These are phyloP conservation scores for Cranoglanis bouderius DNA, from an alignment of 2,113 vertebrate genomes.

Conservation along the genomic window DNA sequence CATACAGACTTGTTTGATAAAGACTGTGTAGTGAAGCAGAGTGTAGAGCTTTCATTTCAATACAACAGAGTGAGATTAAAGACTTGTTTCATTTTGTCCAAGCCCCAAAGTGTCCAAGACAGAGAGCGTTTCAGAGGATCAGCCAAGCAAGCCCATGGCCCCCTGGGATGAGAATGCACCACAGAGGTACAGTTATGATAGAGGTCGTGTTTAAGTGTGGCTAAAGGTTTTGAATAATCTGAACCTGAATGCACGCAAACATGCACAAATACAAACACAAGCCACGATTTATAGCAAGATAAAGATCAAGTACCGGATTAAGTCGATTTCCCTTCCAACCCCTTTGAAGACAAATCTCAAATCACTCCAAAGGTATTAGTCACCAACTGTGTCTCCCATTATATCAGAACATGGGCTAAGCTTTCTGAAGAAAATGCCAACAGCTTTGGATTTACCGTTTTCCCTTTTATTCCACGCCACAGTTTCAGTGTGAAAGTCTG, in stretches of 20 bases:
- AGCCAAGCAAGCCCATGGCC: constrained; percentile 74
- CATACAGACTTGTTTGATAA: not conserved
- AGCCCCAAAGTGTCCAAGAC: constrained; percentile 80
- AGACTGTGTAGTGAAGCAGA: not conserved
- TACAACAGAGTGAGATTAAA: not conserved
- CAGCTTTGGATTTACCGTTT: constrained; percentile 19
- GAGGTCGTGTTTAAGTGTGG: not conserved
- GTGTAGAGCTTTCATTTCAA: not conserved
- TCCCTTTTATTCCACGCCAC: constrained; percentile 1
- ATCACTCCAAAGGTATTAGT: constrained; percentile 9
- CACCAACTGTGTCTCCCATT: not conserved
- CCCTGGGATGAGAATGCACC: constrained; percentile 84
- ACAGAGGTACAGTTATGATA: constrained; percentile 70
- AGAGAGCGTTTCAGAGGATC: constrained; percentile 74
- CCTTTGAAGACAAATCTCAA: constrained; percentile 6
- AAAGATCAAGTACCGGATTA: constrained; percentile 20
- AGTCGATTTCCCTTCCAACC: constrained; percentile 19
- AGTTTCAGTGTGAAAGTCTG: not conserved
- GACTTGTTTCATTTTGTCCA: constrained; percentile 26
- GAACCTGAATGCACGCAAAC: not conserved
- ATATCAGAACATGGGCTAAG: not conserved
- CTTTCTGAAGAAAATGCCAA: constrained; percentile 8
- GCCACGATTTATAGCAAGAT: not conserved
- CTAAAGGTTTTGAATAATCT: constrained; percentile 1
- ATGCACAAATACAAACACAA: not conserved